These are phyloP conservation scores for Syrphus vitripennis DNA, from an alignment of 2,888 invertebrate species.

Conservation along the genomic window DNA sequence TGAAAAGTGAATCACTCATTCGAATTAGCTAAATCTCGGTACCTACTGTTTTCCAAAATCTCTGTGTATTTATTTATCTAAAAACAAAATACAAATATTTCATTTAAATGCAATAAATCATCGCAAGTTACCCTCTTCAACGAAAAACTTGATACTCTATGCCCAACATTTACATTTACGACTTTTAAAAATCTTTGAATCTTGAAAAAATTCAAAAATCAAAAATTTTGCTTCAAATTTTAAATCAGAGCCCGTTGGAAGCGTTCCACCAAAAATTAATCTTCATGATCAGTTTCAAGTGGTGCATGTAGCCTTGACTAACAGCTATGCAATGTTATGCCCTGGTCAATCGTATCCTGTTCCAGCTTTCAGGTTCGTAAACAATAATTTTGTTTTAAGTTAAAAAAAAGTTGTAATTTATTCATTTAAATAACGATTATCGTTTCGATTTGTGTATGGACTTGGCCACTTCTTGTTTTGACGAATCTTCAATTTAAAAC, in stretches of 20 bases:
- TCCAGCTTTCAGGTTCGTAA: conserved; percentile 85
- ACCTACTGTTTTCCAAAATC: no score
- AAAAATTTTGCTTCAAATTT: not conserved
- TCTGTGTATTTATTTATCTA: no score
- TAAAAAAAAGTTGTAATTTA: not conserved
- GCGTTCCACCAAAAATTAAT: conserved; percentile 84
- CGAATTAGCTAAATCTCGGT: no score
- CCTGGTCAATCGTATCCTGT: conserved; percentile 90
- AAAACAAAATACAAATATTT: no score
- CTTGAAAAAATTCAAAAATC: not conserved
- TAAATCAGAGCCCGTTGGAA: conserved; percentile 81
- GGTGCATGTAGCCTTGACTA: conserved; percentile 81
- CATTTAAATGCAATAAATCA: no score
- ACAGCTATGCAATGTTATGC: conserved; percentile 85
- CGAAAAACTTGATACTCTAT: not conserved
- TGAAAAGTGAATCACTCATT: no score
- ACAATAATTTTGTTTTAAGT: not conserved
- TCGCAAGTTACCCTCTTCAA: no score
- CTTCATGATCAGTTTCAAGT: conserved; percentile 81
- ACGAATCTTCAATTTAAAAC: no score
- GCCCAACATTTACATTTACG: conserved; percentile 15
- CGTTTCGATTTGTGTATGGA: no score
- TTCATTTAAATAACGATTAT: no score
- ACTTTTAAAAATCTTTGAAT: not conserved
- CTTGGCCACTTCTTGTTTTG: no score